Conservation (phyloP, 2,888 invertebrate species). For the Himalopsyche kuldschensis region DNA sequence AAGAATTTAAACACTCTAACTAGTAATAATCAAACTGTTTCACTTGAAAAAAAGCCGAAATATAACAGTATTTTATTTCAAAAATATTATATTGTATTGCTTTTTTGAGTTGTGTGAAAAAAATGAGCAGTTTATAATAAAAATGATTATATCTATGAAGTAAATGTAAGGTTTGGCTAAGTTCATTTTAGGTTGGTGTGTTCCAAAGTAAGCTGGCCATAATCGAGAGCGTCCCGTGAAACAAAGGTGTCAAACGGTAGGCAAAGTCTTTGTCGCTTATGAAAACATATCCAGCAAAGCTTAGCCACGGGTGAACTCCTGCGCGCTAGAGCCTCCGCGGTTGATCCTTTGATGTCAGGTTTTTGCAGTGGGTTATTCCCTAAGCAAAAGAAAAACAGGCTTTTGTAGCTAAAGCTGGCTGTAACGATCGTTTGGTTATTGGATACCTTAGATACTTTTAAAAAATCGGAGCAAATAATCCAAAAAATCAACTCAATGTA, state of each 20-base stretch:
- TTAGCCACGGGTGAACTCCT: conserved; percentile 16
- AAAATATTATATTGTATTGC: no score
- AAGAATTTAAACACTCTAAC: no score
- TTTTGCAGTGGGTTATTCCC: conserved; percentile 10
- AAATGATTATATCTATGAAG: neutral
- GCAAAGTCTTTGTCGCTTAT: conserved; percentile 32
- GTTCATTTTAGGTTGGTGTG: neutral
- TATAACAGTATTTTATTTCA: no score
- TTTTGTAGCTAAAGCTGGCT: neutral
- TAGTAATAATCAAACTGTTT: no score
- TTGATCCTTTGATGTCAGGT: conserved; percentile 22
- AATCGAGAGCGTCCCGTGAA: conserved; percentile 16
- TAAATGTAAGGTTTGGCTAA: neutral
- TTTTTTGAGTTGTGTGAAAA: no score
- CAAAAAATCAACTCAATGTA: neutral
- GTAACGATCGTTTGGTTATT: neutral
- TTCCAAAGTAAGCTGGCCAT: neutral
- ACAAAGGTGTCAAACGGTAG: conserved; percentile 28
- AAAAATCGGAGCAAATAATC: neutral
- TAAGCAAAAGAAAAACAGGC: neutral
- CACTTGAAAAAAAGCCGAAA: no score
- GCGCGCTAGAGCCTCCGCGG: neutral
- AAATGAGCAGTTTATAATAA: no score
- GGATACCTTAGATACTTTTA: neutral
- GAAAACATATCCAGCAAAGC: conserved; percentile 34